Base-by-base conservation (phyloP, 2,113 vertebrate genomes). In the Cheilinus undulatus region DNA sequence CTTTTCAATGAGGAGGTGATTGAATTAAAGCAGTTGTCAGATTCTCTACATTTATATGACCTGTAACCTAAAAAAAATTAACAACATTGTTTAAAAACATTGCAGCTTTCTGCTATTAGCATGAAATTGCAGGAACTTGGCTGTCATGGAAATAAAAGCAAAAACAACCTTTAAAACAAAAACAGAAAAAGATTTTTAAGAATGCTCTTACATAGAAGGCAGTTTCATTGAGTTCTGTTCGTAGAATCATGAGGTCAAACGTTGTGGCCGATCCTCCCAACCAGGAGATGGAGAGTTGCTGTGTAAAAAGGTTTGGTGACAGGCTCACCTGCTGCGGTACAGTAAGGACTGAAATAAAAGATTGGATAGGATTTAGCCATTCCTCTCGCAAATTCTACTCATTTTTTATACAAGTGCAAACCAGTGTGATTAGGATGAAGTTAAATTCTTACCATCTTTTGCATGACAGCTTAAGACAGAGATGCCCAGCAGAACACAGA, bases 281-380 rank as follows among this genome's bases (percentile, higher is more conserved):
- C 94, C 94, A 95, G 42, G 88, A 89, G 57, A 95, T 67, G 32
- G 69, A 79, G 0, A 95, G 80, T 5, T 88, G 83, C 78, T 90
- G 91, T 11, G 67, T 65, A 0, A 1, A 0, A 5, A 2, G 2
- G 67, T 90, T 20, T 4, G 74, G 0, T 17, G 82, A 78, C 68
- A 93, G 61, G 1, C 17, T 86, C 72, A 95, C 71, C 32, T 73
- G 48, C 69, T 86, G 77, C 3, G 93, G 93, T 49, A 88, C 70
- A 40, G 73, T 15, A 32, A 86, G 80, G 5, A 49, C 92, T 92
- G 61, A 0, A 3, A 3, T n/a, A n/a, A 22, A 40, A 10, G 46
- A 66, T 6, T 0, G 6, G 27, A 3, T 6, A 76, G 4, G 3
- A 64, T 38, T 19, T 38, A 61, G 10, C 5, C 4, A 45, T 45